phyloP scores from a whole-genome alignment of 2,888 invertebrate genomes.

The Spodoptera littoralis region DNA sequence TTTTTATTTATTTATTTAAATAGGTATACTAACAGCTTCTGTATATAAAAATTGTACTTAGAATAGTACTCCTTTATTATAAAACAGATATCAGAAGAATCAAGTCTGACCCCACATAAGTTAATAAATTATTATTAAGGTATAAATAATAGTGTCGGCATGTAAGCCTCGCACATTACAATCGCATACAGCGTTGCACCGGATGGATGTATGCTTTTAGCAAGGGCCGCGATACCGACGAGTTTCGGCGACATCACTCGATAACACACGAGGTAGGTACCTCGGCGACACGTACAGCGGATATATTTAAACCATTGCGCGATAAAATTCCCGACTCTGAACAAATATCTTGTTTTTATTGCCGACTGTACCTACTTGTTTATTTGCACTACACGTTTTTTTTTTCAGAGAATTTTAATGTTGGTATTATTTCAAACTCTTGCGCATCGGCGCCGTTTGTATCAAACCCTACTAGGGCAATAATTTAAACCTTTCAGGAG shows the following conservation, averaged over 20 bases:
- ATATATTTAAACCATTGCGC: constrained; percentile 39
- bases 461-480: constrained; percentile 4
- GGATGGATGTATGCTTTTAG: constrained; percentile 75
- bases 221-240: constrained; percentile 53
- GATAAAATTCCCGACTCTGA: constrained; percentile 47
- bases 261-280: constrained; percentile 34
- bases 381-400: constrained; percentile 35
- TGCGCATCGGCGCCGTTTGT: constrained; percentile 32
- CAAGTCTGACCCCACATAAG: too few relatives aligned
- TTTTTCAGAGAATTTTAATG: constrained; percentile 46
- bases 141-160: constrained; percentile 21
- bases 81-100: too few relatives aligned
- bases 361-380: constrained; percentile 47
- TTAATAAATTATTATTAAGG: too few relatives aligned
- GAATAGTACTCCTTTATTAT: too few relatives aligned
- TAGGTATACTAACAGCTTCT: too few relatives aligned
- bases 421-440: constrained; percentile 43
- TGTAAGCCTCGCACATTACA: constrained; percentile 57
- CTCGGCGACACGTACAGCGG: constrained; percentile 35
- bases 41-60: too few relatives aligned
- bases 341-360: constrained; percentile 59
- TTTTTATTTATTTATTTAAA: too few relatives aligned
- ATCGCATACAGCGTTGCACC: constrained; percentile 61
- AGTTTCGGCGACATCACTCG: constrained; percentile 56
- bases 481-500: constrained; percentile 38